Base-by-base conservation (phyloP, 64 coral and sea anemone genomes). In the Trachythela sp. region DNA sequence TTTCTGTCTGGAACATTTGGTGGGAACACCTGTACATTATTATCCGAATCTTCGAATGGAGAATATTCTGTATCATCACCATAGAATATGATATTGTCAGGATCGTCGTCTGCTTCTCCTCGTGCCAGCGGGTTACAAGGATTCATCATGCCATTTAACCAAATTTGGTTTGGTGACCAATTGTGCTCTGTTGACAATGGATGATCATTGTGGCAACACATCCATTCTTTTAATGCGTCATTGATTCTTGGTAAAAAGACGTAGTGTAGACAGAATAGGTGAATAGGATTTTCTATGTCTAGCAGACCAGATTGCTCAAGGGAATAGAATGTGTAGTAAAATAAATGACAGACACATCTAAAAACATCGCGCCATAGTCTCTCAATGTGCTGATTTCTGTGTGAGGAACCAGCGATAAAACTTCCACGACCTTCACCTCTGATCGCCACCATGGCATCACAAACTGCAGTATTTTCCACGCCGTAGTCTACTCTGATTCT, bases 1-100 rank as follows among this genome's bases (percentile, higher is more conserved):
- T 45, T 45, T 45, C 42, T 45, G 42, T 10, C 42, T 6, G 42
- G 42, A 45, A 45, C 11, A 45, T 45, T 45, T 45, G 59, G 59
- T 45, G 42, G 42, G 42, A 45, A 45, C 42, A 68, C 20, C 18
- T 68, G 30, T 68, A 68, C 18, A 68, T 4, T n/a, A 5, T 68
- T 68, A 31, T 68, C 59, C 5, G 20, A n/a, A 5, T 68, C 59
- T 22, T 68, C 4, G 30, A 68, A 31, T 68, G 59, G 59, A n/a
- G 59, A 68, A n/a, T n/a, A n/a, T n/a, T n/a, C 59, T 68, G 59
- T 4, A 68, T 68, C 59, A n/a, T 68, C 59, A 68, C 59, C 59
- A 68, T 68, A 68, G 30, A 68, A 68, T 68, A 5, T 4, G 30
- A 68, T 3, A 31, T 68, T 31, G 30, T 68, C 30, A 6, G 59